These are phyloP conservation scores for Lysiphlebus fabarum DNA, from an alignment of 1,140 invertebrate genomes.

Conservation along the genomic window DNA sequence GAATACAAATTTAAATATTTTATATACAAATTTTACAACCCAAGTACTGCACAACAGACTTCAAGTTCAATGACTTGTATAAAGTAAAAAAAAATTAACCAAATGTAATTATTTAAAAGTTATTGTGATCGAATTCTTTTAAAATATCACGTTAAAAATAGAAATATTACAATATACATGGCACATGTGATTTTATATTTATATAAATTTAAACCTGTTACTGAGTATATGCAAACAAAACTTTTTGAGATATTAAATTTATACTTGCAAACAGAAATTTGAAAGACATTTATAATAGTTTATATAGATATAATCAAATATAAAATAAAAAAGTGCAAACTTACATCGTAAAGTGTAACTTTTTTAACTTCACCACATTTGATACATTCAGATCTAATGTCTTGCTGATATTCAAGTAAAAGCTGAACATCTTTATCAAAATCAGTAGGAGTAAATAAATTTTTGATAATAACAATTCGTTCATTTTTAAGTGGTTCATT, in stretches of 20 bases:
- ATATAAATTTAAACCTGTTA: no score
- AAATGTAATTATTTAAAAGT: no score
- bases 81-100: no score
- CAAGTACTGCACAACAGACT: no score
- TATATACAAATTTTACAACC: no score
- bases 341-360: conserved; percentile 90
- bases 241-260: neutral
- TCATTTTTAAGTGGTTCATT: conserved; percentile 85
- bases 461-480: conserved; percentile 88
- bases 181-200: no score
- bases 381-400: conserved; percentile 81
- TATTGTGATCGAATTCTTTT: no score
- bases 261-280: neutral
- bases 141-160: no score
- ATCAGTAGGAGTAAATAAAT: conserved; percentile 86
- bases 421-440: conserved; percentile 87
- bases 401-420: conserved; percentile 88
- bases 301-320: conserved; percentile 2
- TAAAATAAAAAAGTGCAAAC: conserved; percentile 41
- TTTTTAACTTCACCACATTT: conserved; percentile 93
- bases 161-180: no score
- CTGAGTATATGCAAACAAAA: no score
- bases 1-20: no score
- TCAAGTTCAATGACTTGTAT: no score
- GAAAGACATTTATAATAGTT: neutral